These are phyloP conservation scores for Potamilus streckersoni DNA, from an alignment of 1,140 invertebrate genomes.

Conservation along the genomic window DNA sequence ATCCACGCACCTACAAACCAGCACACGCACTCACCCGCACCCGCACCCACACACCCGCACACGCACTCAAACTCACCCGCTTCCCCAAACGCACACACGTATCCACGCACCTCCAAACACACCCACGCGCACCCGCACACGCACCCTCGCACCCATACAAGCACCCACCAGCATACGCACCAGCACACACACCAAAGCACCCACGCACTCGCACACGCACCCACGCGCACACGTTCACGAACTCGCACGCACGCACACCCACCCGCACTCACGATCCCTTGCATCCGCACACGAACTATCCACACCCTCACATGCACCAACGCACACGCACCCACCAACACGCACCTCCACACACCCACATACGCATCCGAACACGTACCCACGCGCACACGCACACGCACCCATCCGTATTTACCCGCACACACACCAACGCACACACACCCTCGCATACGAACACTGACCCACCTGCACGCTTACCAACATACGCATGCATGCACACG, in stretches of 20 bases:
- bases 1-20: constrained; percentile 4
- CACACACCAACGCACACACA: background rate
- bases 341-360: background rate
- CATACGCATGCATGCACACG: too few relatives aligned
- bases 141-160: constrained; percentile 6
- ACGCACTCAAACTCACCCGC: constrained; percentile 4
- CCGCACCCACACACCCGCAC: constrained; percentile 4
- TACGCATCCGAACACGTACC: background rate
- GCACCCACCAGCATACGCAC: constrained; percentile 5
- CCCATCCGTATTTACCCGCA: background rate
- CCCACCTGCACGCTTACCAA: too few relatives aligned
- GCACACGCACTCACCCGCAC: constrained; percentile 9
- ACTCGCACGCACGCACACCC: background rate
- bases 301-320: background rate
- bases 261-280: background rate
- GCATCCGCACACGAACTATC: background rate
- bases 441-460: background rate
- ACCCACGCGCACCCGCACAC: constrained; percentile 4
- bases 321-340: background rate
- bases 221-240: background rate
- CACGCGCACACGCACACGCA: background rate
- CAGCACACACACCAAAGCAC: background rate
- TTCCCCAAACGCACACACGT: background rate
- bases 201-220: constrained; percentile 2
- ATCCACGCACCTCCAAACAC: background rate